Evolutionary conservation across 2,797 vertebrate species (phyloP).

Genomic region (Sarcophilus harrisii): DNA sequence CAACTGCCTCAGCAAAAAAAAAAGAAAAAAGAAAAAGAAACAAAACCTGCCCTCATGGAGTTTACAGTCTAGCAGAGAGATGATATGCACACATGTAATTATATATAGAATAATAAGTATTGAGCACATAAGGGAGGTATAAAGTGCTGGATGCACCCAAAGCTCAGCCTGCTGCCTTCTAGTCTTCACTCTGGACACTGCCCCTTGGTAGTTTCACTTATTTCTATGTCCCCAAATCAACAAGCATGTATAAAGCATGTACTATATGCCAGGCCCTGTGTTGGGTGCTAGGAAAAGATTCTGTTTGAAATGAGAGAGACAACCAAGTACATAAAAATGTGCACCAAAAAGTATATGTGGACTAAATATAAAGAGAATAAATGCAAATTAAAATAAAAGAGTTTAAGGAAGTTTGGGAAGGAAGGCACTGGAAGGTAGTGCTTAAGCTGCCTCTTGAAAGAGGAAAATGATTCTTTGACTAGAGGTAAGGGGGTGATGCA

Average conservation of each 20-base stretch:
- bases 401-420: background rate
- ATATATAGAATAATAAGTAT: background rate
- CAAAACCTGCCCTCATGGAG: background rate
- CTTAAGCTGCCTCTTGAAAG: background rate
- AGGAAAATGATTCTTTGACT: background rate
- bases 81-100: background rate
- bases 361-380: background rate
- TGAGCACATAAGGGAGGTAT: background rate
- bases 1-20: too few relatives aligned
- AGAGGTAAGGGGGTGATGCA: background rate
- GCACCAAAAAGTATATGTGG: background rate
- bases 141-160: background rate
- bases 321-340: background rate
- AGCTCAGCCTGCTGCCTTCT: background rate
- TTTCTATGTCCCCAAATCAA: background rate
- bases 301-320: background rate
- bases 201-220: background rate
- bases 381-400: background rate
- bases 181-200: background rate
- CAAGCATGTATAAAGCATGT: background rate
- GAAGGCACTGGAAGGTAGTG: background rate
- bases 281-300: background rate
- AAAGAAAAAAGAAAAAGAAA: background rate
- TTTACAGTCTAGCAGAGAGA: background rate
- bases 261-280: background rate